A percentile compares a stretch with the other conserved stretches of the same genome.
Evolutionary conservation across 2,797 vertebrate genomes (phyloP).

Genomic region (Schizothorax lantsangensis): DNA sequence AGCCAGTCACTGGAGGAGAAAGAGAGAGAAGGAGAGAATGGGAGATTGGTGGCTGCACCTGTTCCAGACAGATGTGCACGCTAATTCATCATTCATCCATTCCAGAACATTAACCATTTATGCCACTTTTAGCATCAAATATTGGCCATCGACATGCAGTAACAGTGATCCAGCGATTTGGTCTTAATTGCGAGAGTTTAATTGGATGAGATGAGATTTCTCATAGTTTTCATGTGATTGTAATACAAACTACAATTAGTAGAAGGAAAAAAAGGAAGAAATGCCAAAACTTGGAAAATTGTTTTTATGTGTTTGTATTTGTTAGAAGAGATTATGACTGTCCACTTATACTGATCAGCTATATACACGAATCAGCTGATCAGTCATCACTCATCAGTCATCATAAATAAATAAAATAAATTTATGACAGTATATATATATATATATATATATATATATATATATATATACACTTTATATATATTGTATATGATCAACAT

Average conservation of each 20-base stretch:
- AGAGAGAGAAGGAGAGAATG: conserved; percentile 28
- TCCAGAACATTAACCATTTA: conserved; percentile 71
- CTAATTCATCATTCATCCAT: conserved; percentile 70
- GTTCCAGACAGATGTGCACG: conserved; percentile 72
- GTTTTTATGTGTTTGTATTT: neutral
- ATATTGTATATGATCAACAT: no score
- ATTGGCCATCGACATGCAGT: conserved; percentile 57
- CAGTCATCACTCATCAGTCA: no score
- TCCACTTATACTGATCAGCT: neutral
- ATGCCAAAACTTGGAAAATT: neutral
- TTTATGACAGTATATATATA: no score
- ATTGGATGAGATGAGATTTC: conserved; percentile 20
- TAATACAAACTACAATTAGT: conserved; percentile 20
- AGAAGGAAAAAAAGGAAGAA: neutral
- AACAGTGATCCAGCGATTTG: conserved; percentile 55
- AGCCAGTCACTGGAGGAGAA: conserved; percentile 26
- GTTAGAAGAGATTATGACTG: neutral
- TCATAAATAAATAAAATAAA: no score
- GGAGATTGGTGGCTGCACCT: conserved; percentile 66
- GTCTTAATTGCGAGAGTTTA: conserved; percentile 18
- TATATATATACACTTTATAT: no score
- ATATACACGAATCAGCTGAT: neutral
- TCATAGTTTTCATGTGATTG: neutral
- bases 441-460: no score
- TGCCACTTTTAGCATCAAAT: conserved; percentile 63